Conservation (phyloP, 1,140 invertebrate genomes). For the Drosophila sulfurigaster region DNA sequence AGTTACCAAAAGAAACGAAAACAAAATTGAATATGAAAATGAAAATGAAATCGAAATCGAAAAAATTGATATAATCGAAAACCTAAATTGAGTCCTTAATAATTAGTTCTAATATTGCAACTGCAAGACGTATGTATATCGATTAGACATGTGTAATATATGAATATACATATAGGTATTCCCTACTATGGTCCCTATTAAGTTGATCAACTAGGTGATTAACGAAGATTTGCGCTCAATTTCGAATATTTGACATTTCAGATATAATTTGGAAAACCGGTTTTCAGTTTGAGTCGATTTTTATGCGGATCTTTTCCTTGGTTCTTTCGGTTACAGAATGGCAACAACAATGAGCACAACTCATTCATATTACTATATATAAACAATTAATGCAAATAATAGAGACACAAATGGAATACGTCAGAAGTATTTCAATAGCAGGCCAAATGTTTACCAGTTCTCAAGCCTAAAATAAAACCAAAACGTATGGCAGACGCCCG, state of each 20-base stretch:
- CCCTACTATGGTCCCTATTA: constrained; percentile 10
- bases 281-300: constrained; percentile 50
- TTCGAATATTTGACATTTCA: constrained; percentile 16
- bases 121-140: constrained; percentile 53
- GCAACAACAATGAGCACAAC: constrained; percentile 20
- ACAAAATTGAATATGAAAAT: constrained; percentile 34
- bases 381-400: constrained; percentile 6
- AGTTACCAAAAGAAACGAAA: constrained; percentile 33
- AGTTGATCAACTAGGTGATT: constrained; percentile 23
- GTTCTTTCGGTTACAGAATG: constrained; percentile 60
- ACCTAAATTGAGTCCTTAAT: constrained; percentile 48
- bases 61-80: constrained; percentile 44
- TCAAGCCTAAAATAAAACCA: constrained; percentile 78
- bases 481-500: constrained; percentile 49
- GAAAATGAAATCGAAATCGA: constrained; percentile 34
- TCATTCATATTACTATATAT: constrained; percentile 15
- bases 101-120: constrained; percentile 60
- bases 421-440: constrained; percentile 6
- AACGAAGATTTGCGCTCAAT: constrained; percentile 47
- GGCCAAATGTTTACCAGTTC: constrained; percentile 56
- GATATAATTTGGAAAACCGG: constrained; percentile 37
- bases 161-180: constrained; percentile 34
- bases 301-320: constrained; percentile 39
- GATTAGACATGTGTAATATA: constrained; percentile 54
- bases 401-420: constrained; percentile 13